Evolutionary conservation across 2,797 vertebrate genomes (phyloP).

Genomic region (Vespertilio murinus): DNA sequence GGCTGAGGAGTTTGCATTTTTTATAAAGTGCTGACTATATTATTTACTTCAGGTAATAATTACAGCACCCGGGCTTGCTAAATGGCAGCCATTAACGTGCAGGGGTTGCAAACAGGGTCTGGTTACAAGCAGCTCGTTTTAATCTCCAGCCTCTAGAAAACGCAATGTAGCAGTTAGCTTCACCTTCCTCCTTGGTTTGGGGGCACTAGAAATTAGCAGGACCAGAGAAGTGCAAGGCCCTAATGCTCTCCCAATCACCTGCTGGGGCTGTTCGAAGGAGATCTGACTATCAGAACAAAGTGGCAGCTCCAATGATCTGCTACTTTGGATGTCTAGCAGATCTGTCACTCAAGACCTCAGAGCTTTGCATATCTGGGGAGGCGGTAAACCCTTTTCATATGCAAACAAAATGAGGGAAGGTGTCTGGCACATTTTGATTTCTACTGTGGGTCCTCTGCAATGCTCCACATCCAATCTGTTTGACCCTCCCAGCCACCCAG

Average conservation of each 20-base stretch:
- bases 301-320: background rate
- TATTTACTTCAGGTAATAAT: constrained; percentile 73
- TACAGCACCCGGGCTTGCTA: constrained; percentile 30
- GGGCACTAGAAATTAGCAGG: background rate
- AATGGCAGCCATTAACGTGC: constrained; percentile 62
- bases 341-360: background rate
- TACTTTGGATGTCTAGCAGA: background rate
- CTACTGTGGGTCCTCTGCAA: background rate
- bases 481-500: background rate
- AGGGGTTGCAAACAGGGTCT: constrained; percentile 9
- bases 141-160: background rate
- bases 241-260: too few species aligned
- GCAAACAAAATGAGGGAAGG: background rate
- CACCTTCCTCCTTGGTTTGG: background rate
- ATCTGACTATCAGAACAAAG: background rate
- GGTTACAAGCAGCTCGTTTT: background rate
- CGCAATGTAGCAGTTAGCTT: background rate
- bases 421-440: background rate
- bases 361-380: background rate
- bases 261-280: background rate
- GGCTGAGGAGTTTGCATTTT: constrained; percentile 49
- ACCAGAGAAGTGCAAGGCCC: background rate
- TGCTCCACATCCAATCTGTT: background rate
- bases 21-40: constrained; percentile 68
- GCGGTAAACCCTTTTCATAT: background rate